These are phyloP conservation scores for Clarias laeviceps DNA, from an alignment of 2,797 vertebrate species.

Conservation along the genomic window DNA sequence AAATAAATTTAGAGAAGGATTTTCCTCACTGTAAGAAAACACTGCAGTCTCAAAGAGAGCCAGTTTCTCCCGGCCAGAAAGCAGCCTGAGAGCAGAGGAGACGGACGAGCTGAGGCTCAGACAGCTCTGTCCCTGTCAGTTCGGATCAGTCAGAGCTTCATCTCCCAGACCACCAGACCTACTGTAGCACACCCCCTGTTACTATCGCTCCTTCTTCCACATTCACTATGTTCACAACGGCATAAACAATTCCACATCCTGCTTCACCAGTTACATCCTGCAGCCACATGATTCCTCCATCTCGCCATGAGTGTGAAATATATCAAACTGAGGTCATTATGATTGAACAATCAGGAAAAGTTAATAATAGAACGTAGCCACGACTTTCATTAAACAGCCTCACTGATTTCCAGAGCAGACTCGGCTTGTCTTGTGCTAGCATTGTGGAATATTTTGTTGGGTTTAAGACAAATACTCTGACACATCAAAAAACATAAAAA, in stretches of 20 bases:
- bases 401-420: background rate
- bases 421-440: background rate
- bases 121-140: constrained; percentile 25
- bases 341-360: constrained; percentile 5
- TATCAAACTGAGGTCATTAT: constrained; percentile 31
- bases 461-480: constrained; percentile 28
- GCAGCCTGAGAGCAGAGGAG: constrained; percentile 7
- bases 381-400: background rate
- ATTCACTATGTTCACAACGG: background rate
- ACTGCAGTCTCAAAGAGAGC: constrained; percentile 33
- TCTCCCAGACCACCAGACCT: background rate
- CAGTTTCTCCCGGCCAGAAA: constrained; percentile 22
- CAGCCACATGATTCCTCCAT: background rate
- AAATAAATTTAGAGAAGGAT: constrained; percentile 89
- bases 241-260: background rate
- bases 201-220: constrained; percentile 14
- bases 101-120: constrained; percentile 16
- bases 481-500: background rate
- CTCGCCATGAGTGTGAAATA: constrained; percentile 11
- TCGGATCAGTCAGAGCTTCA: constrained; percentile 3
- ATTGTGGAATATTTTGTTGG: background rate
- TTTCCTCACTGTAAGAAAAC: constrained; percentile 81
- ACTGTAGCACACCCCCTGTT: background rate
- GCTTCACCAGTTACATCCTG: constrained; percentile 4
- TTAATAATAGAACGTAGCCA: background rate